Evolutionary conservation across 2,113 vertebrate genomes (phyloP).

Genomic region (Cisticola juncidis): DNA sequence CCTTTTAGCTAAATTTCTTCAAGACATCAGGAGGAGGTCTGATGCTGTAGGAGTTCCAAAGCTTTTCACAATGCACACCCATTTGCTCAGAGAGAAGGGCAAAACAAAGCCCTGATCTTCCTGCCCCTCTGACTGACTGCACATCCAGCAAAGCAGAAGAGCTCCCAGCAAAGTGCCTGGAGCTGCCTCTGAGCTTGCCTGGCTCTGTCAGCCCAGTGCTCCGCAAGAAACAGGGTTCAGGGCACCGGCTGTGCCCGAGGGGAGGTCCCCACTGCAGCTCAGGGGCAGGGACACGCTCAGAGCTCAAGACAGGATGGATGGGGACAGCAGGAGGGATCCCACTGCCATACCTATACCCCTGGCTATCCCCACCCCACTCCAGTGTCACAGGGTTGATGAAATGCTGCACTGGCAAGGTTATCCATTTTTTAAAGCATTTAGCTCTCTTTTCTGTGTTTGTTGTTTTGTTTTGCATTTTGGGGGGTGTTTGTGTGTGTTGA

Average conservation of each 20-base stretch:
- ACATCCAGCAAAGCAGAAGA: background rate
- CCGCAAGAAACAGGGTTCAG: background rate
- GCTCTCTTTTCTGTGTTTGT: background rate
- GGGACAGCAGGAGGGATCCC: background rate
- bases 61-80: background rate
- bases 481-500: background rate
- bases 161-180: background rate
- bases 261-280: background rate
- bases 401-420: background rate
- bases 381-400: background rate
- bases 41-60: background rate
- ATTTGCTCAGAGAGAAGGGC: background rate
- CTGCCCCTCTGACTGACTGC: background rate
- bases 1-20: background rate
- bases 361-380: too few relatives aligned
- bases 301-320: background rate
- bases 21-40: background rate
- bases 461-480: background rate
- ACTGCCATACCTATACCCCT: background rate
- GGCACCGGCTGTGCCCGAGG: accelerated
- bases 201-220: background rate
- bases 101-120: background rate
- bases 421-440: background rate
- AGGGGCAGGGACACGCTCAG: accelerated
- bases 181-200: background rate